Base-by-base conservation (phyloP, 2,888 invertebrate genomes). In the Coelinius sp. region DNA sequence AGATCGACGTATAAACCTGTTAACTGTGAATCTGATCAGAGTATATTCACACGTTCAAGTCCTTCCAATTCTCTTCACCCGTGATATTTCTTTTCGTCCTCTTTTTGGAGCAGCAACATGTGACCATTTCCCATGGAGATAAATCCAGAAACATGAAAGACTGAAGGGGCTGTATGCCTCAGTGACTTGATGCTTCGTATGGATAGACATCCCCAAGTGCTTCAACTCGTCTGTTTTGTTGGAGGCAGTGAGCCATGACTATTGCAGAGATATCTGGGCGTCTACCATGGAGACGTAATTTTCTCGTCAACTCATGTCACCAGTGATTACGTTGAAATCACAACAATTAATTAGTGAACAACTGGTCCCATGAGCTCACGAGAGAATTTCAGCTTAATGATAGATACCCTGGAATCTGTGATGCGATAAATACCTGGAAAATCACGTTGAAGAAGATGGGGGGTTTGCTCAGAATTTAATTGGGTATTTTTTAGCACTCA, bases 101-200 rank as follows among this genome's bases (percentile, higher is more conserved):
- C 20, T 59, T 20, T 17, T 20, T 20, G 22, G 17, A 56, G 14
- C 56, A 27, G 56, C 56, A 66, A 31, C 53, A 52, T 22, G 38
- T 67, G 52, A 49, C 17, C 24, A 7, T 69, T 63, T 49, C 62
- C 35, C 56, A 46, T n/a, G 35, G 20, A 31, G 66, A 66, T 66
- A 49, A 66, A 46, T 31, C 20, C 31, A 20, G 14, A 27, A 24
- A 46, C 22, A 12, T 24, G 35, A 41, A 46, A 22, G 31, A 14
- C 20, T 8, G 35, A 17, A 35, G 62, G 25, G n/a, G 17, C 10
- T 53, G 35, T 35, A 53, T 6, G 52, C 31, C 31, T 38, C 66
- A 8, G 35, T 53, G 38, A 52, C 62, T 62, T 62, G 49, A 49
- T 69, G 59, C 44, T 31, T 27, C 31, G 5, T 38, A 27, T 62